phyloP scores from a whole-genome alignment of 2,113 vertebrate species.

The Siniperca chuatsi region DNA sequence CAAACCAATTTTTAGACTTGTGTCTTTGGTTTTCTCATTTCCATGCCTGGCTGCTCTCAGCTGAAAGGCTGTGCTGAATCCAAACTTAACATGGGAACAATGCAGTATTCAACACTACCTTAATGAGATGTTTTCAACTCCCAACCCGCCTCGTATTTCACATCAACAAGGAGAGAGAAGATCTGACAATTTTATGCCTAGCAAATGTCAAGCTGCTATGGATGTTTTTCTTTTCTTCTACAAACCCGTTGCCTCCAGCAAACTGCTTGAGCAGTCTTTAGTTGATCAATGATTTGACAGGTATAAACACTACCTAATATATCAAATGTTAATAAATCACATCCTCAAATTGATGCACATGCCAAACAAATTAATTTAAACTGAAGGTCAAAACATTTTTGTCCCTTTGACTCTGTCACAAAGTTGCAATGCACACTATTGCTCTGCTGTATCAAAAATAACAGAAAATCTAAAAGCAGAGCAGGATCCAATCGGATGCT shows the following conservation, averaged over 20 bases:
- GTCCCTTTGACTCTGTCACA: conserved; percentile 7
- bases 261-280: neutral
- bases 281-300: neutral
- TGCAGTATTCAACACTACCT: conserved; percentile 18
- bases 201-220: conserved; percentile 9
- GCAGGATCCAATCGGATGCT: conserved; percentile 62
- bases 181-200: conserved; percentile 23
- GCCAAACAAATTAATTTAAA: neutral
- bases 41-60: neutral
- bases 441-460: conserved; percentile 50
- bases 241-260: neutral
- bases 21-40: conserved; percentile 28
- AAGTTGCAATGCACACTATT: neutral
- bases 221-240: neutral
- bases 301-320: neutral
- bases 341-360: conserved; percentile 7
- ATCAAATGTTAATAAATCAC: neutral
- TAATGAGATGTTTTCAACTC: conserved; percentile 50
- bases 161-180: conserved; percentile 31
- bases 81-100: conserved; percentile 45
- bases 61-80: neutral
- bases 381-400: neutral
- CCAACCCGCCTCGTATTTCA: conserved; percentile 36
- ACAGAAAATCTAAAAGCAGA: conserved; percentile 48
- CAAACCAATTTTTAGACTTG: conserved; percentile 19